phyloP scores from a whole-genome alignment of 2,888 invertebrate species.

The Meganola albula region DNA sequence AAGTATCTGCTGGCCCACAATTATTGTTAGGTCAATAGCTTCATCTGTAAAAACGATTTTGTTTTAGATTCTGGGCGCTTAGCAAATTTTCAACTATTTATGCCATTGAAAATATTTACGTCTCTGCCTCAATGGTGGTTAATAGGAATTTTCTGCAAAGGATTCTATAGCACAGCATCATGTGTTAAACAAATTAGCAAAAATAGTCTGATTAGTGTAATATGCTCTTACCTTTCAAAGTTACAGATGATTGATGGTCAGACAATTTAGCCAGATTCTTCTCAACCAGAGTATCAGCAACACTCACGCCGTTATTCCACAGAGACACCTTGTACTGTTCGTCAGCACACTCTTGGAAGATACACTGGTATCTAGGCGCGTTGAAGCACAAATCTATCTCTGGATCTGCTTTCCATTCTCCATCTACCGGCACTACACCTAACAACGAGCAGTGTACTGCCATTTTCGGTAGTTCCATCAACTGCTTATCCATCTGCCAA shows the following conservation, averaged over 20 bases:
- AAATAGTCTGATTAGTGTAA: too few relatives aligned
- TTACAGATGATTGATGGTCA: conserved; percentile 56
- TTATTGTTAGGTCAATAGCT: conserved; percentile 65
- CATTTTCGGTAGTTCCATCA: conserved; percentile 82
- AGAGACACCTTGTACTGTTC: conserved; percentile 71
- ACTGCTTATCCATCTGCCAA: conserved; percentile 82
- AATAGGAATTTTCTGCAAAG: too few relatives aligned
- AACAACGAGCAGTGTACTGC: conserved; percentile 82
- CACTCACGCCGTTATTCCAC: conserved; percentile 62
- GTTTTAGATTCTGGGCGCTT: too few relatives aligned
- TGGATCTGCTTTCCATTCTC: conserved; percentile 76
- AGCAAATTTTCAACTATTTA: too few relatives aligned
- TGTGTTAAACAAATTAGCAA: too few relatives aligned
- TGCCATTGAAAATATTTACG: too few relatives aligned
- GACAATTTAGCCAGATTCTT: conserved; percentile 62
- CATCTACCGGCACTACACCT: conserved; percentile 77
- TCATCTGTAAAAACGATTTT: conserved; percentile 55
- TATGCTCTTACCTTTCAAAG: conserved; percentile 70
- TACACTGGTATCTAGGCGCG: conserved; percentile 77
- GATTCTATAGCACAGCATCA: too few relatives aligned
- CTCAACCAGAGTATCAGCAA: conserved; percentile 68
- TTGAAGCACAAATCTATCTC: conserved; percentile 80
- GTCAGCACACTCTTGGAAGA: conserved; percentile 68
- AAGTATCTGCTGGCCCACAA: conserved; percentile 63
- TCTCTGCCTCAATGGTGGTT: too few relatives aligned